Base-by-base conservation (phyloP, 2,797 vertebrate species). In the Lophotriccus pileatus region DNA sequence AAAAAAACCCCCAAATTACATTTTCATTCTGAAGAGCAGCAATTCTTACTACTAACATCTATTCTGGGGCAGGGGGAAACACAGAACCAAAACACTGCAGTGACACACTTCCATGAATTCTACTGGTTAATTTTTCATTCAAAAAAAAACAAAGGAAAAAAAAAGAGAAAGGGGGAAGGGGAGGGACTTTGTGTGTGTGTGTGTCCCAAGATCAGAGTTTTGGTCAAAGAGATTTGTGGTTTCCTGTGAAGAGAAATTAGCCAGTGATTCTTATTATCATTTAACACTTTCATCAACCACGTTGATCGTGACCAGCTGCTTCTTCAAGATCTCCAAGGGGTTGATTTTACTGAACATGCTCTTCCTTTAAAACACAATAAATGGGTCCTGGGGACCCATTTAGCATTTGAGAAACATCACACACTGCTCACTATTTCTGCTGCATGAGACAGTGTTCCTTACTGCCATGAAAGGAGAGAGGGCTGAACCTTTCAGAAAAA, bases 31-130 rank as follows among this genome's bases (percentile, higher is more conserved):
- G 20, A 63, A 78, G 18, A 43, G 24, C 10, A 50, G 3, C 27
- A 23, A 20, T 22, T 52, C 23, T 37, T 14, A 63, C 8, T 44
- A 63, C 30, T 11, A 23, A 27, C 3, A 5, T 6, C 17, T 27
- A 0, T 39, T 63, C 39, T 17, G 2, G 10, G 6, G 7, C 7
- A 2, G 8, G 6, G 12, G 9, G 5, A 41, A 14, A 39, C 39
- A 39, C 12, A 39, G 11, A 20, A 60, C 32, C 24, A 30, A 28
- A 76, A 43, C 22, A 52, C 28, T 28, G 22, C 21, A 68, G 43
- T 0, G 36, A 16, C 43, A 50, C 24, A 37, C 41, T 64, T 30
- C 66, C 37, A 23, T 24, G 2, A 41, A 23, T 16, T 37, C 36
- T 27, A 20, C 14, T 34, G 60, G 27, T 13, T 16, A 19, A 8